These are phyloP conservation scores for Maniola hyperantus DNA, from an alignment of 2,888 invertebrate species.

Conservation along the genomic window DNA sequence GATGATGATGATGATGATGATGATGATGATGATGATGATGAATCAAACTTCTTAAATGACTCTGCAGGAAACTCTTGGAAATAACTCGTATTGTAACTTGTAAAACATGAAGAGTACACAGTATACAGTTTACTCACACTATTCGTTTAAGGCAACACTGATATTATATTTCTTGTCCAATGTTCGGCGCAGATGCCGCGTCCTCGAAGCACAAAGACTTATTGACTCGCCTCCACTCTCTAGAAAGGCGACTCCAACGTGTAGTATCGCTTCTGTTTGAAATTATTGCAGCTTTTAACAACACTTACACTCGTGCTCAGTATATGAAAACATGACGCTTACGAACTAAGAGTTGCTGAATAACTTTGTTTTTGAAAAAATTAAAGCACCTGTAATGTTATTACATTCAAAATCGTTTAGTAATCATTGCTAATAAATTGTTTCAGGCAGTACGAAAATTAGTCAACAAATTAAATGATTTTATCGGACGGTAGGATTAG, in stretches of 20 bases:
- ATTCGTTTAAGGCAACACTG: slow-evolving; percentile 12
- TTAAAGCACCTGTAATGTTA: neutral
- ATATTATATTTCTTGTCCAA: slow-evolving; percentile 16
- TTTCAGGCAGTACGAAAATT: neutral
- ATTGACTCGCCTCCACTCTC: slow-evolving; percentile 21
- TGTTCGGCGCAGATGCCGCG: slow-evolving; percentile 17
- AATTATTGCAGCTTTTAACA: slow-evolving; percentile 27
- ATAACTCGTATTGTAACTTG: neutral
- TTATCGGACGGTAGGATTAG: too few relatives aligned
- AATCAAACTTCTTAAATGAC: neutral
- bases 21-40: too few relatives aligned
- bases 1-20: too few relatives aligned
- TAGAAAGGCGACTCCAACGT: slow-evolving; percentile 9
- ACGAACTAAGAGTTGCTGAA: neutral
- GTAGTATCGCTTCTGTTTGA: slow-evolving; percentile 17
- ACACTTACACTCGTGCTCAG: slow-evolving; percentile 8
- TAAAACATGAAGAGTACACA: slow-evolving; percentile 3
- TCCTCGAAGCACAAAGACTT: slow-evolving; percentile 21
- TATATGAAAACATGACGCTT: neutral
- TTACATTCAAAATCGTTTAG: neutral
- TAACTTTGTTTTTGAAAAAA: neutral
- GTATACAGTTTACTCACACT: slow-evolving; percentile 7
- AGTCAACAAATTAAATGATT: neutral
- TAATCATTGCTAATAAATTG: neutral
- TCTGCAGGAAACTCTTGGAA: neutral